Base-by-base conservation (phyloP, 2,113 vertebrate genomes). In the Rhizomys pruinosus region DNA sequence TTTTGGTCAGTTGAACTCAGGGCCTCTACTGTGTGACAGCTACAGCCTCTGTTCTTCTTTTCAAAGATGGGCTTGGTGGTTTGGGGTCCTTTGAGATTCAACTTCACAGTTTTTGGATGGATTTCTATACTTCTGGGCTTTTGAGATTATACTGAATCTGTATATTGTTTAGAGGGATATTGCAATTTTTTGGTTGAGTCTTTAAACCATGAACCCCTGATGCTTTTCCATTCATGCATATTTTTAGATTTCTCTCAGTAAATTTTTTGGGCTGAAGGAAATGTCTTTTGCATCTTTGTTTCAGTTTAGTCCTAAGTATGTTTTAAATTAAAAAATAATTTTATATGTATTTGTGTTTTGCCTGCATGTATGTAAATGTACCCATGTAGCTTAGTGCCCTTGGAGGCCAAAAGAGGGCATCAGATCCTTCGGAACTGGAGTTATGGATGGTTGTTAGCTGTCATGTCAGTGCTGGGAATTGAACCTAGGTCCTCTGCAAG, bases 201-300 rank as follows among this genome's bases (percentile, higher is more conserved):
- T 89, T 44, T 17, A 84, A 27, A 42, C 37, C 47, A 52, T 42
- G 29, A 86, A 37, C n/a, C 37, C 19, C 55, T 19, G 10, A 47
- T 96, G 5, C 19, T 12, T 90, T 92, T 77, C 39, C 63, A 77
- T 61, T 93, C 57, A 37, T 29, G 22, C 44, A 22, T 73, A 42
- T 84, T 79, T 37, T 61, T 63, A 85, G 57, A 68, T 63, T 95
- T 97, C 29, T 88, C 66, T 87, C 8, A 87, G 66, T 3, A 39
- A 11, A 34, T 76, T 93, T 94, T 85, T 8, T 81, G 55, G n/a
- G 93, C 86, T 92, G 93, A 27, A 73, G 16, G n/a, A 25, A 81
- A 61, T 44, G 20, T 93, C 16, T 94, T 94, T 93, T 52, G 69
- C 17, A 23, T 92, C 47, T n/a, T 92, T 81, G 16, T 32, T 12